phyloP scores from a whole-genome alignment of 2,888 invertebrate species.

The Rhimphoctona megacephalus region DNA sequence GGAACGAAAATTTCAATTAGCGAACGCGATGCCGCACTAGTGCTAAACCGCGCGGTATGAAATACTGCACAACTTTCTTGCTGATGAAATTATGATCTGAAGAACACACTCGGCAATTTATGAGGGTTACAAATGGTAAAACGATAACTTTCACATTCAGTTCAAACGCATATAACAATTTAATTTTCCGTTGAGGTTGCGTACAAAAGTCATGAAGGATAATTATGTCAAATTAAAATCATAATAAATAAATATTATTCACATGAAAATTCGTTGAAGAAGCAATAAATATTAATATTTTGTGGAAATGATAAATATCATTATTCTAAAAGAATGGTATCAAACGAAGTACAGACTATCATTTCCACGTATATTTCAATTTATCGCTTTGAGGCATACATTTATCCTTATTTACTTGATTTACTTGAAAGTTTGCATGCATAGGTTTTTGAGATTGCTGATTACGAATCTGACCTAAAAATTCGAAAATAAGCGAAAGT shows the following conservation, averaged over 20 bases:
- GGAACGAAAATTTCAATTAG: conserved; percentile 22
- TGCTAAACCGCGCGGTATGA: conserved; percentile 8
- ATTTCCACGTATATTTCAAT: not conserved
- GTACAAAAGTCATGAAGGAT: not conserved
- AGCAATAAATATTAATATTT: not conserved
- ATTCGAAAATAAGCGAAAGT: too few species aligned
- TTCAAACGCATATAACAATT: not conserved
- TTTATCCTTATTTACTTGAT: too few species aligned
- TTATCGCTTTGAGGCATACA: too few species aligned
- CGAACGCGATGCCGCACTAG: not conserved
- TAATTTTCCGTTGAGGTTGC: not conserved
- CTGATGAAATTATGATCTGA: conserved; percentile 20
- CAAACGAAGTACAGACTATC: too few species aligned
- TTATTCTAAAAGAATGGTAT: too few species aligned
- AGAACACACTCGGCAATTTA: conserved; percentile 18
- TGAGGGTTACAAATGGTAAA: conserved; percentile 8
- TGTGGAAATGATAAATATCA: not conserved
- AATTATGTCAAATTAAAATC: not conserved
- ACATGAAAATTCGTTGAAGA: not conserved
- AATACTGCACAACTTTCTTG: conserved; percentile 12
- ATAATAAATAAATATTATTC: not conserved
- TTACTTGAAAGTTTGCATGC: too few species aligned
- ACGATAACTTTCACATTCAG: conserved; percentile 1
- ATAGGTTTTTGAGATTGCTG: too few species aligned
- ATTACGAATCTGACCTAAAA: too few species aligned